A percentile compares a stretch with the other conserved stretches of the same genome.
Evolutionary conservation across 2,888 invertebrate genomes (phyloP).

Genomic region (Colletes collaris): DNA sequence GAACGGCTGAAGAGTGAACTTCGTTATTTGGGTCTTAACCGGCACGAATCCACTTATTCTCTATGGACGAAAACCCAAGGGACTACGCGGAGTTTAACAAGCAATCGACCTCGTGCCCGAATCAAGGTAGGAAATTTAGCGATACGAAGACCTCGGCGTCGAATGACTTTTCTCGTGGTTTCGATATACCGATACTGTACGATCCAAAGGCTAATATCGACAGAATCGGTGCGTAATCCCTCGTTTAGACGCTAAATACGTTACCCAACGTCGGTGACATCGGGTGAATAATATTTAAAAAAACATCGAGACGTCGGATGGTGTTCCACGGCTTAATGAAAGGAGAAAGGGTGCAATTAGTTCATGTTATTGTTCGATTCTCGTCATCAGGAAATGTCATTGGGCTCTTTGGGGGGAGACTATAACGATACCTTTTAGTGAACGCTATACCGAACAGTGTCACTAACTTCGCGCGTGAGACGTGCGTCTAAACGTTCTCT

Average conservation of each 20-base stretch:
- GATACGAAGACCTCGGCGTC: no score
- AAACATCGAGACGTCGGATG: constrained; percentile 7
- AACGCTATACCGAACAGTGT: no score
- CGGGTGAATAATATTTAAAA: constrained; percentile 40
- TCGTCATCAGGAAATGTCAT: no score
- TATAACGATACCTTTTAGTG: no score
- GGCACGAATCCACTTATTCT: constrained; percentile 49
- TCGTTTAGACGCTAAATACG: constrained; percentile 61
- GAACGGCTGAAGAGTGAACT: background rate
- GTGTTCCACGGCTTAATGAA: constrained; percentile 1
- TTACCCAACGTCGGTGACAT: constrained; percentile 62
- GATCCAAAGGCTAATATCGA: background rate
- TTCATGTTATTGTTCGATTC: background rate
- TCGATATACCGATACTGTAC: no score
- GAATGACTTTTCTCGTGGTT: background rate
- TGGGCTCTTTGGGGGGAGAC: no score
- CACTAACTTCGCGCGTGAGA: no score
- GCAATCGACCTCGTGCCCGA: no score
- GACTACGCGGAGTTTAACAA: constrained; percentile 16
- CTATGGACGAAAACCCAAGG: constrained; percentile 37
- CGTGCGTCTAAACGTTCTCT: no score
- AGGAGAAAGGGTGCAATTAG: constrained; percentile 30
- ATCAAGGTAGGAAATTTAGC: no score
- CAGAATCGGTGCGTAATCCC: constrained; percentile 13
- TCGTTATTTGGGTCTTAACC: constrained; percentile 62